Evolutionary conservation across 2,113 vertebrate species (phyloP), one percentile per base, ranked within the genome.

Genomic region (Ciconia maguari): DNA sequence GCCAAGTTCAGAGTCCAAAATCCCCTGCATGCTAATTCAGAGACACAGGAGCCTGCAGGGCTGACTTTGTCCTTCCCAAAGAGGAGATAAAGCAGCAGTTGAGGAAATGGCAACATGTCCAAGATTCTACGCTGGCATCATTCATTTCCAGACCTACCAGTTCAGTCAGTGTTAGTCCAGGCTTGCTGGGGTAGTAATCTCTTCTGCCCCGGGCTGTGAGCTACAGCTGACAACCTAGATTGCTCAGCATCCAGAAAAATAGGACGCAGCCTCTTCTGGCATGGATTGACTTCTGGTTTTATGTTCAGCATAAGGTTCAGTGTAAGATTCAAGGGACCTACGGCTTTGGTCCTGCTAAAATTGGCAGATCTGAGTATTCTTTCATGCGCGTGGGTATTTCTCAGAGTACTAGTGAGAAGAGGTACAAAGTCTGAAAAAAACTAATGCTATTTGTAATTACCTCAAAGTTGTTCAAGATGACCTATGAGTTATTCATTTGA

Each of bases 91-190:
- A 48, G 61, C 22, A 13, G 54, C 66, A 8, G 10, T 7, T 36
- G 54, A 48, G 85, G 85, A 29, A 24, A 54, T 2, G 1, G 41
- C 65, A 29, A 5, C 3, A 1, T 3, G 7, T 22, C 64, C 58
- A 20, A 27, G 72, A 32, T 52, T 8, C 44, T 41, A 1, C 5
- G 1, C 32, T 6, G 46, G 58, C 72, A 46, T 57, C 20, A 0
- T 10, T 58, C 13, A 1, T n/a, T 64, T 51, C 18, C 58, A 29
- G 58, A 13, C 18, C 74, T 5, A 5, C 58, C 58, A 7, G 1
- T 15, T 15, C 32, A 4, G 29, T 6, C 14, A 0, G 32, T 0
- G 48, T 22, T 19, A 7, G 48, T 7, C 57, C 7, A 0, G 2
- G 24, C 57, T 48, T 12, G 48, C 60, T 10, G 66, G 36, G 41